Evolutionary conservation across 2,888 invertebrate genomes (phyloP), one percentile per base, ranked within the genome.

Genomic region (Stenchaetothrips biformis): DNA sequence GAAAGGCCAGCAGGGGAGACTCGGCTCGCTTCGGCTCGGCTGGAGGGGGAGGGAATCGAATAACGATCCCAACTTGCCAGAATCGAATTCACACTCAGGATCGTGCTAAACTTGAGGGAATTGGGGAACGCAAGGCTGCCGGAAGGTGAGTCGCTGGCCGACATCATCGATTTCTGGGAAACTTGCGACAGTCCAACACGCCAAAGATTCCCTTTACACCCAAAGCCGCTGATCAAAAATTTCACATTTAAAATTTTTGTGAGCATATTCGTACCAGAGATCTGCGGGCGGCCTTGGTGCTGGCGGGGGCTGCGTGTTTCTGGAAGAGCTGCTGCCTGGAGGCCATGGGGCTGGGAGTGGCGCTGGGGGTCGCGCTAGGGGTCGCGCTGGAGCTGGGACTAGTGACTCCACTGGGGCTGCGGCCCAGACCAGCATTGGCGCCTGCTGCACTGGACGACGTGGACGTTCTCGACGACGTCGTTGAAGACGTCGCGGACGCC

Each of bases 351-450:
- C 80, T 80, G 80, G 47, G 67, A 4, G 37, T 37, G 2, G 37
- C 37, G 37, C 37, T 37, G 37, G 37, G 37, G 37, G 37, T 37
- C 37, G 37, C 37, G 37, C 37, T 37, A 4, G 37, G 37, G 37
- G 37, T 37, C 37, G 37, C 37, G 37, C 37, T 37, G 2, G 37
- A 37, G 79, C 78, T 48, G 48, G 37, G n/a, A 49, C 80, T 82
- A 80, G 67, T 81, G 81, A 79, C 78, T 84, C 87, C 88, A 86
- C 87, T 78, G 74, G 49, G 79, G 27, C 80, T 80, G 67, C 53
- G 62, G 11, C 79, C 82, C 79, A 78, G 81, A 67, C 81, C 81
- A 86, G 86, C 87, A 88, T 88, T 89, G 88, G 86, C 86, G 87
- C 85, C 86, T 84, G 84, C 85, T 53, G 16, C 53, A 53, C 53